A percentile compares a stretch with the other conserved stretches of the same genome.
Conservation (phyloP, 2,113 vertebrate species). For the Lophura nycthemera region DNA sequence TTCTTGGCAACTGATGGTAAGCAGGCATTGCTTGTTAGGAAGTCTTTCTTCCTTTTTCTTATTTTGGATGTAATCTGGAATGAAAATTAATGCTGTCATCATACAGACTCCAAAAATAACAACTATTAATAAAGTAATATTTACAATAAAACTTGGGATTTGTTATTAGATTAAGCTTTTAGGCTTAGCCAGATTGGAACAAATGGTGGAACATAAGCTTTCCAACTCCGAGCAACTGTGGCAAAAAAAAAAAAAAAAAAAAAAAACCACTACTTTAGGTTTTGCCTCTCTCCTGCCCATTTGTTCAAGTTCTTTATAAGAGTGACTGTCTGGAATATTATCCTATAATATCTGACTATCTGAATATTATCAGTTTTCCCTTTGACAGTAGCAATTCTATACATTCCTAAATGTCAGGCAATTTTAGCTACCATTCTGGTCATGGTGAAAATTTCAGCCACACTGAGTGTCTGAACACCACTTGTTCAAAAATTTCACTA, state of each 20-base stretch:
- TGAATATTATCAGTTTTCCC: background rate
- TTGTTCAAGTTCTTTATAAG: background rate
- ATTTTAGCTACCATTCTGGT: background rate
- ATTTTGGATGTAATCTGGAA: conserved; percentile 35
- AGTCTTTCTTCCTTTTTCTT: background rate
- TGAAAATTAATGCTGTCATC: conserved; percentile 21
- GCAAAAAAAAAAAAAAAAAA: background rate
- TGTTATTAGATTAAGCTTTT: background rate
- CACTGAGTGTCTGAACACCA: background rate
- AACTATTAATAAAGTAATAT: conserved; percentile 9
- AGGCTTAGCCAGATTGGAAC: background rate
- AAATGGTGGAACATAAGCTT: background rate
- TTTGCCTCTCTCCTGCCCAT: background rate
- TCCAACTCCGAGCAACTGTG: background rate
- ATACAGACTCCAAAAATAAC: conserved; percentile 38
- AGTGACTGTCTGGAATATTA: no score
- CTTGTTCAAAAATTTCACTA: background rate
- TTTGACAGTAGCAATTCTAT: background rate
- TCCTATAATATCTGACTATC: no score
- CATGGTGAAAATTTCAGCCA: background rate
- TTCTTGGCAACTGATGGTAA: conserved; percentile 61
- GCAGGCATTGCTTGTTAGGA: conserved; percentile 6
- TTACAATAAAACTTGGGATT: background rate
- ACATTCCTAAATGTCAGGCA: background rate
- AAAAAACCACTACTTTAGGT: background rate